phyloP scores from a whole-genome alignment of 2,797 vertebrate genomes.

The Spinibarbus caldwelli region DNA sequence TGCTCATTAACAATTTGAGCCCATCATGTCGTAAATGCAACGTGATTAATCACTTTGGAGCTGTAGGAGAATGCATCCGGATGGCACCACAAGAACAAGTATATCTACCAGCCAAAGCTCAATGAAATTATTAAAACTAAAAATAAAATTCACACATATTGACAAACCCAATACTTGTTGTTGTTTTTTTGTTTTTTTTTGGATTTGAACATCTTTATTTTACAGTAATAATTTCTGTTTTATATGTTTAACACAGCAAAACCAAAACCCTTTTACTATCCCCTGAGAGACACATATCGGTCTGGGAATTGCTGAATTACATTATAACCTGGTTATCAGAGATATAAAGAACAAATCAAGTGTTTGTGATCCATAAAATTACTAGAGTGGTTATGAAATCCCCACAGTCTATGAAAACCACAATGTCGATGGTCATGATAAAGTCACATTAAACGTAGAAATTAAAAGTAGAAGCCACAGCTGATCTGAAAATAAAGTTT shows the following conservation, averaged over 20 bases:
- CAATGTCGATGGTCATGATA: background rate
- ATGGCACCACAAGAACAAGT: background rate
- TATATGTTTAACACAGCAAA: background rate
- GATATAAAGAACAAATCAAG: slow-evolving; percentile 5
- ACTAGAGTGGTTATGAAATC: background rate
- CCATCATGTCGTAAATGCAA: background rate
- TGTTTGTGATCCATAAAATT: slow-evolving; percentile 36
- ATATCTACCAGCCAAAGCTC: background rate
- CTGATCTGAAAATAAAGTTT: background rate
- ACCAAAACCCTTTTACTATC: background rate
- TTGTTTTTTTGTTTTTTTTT: background rate
- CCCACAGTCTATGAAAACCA: background rate
- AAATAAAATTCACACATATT: background rate
- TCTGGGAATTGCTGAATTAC: background rate
- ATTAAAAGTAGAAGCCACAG: background rate
- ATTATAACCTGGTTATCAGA: slow-evolving; percentile 3
- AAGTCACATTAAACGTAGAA: background rate
- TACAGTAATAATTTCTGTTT: background rate
- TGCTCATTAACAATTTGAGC: background rate
- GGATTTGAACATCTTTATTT: background rate
- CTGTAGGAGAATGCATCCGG: background rate
- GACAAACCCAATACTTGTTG: background rate
- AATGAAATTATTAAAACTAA: background rate
- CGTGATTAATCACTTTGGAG: background rate
- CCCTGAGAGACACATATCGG: background rate